Percentiles rank a stretch among this genome's conserved stretches.
Conservation (phyloP, 2,113 vertebrate genomes). For the Ariopsis seemanni region DNA sequence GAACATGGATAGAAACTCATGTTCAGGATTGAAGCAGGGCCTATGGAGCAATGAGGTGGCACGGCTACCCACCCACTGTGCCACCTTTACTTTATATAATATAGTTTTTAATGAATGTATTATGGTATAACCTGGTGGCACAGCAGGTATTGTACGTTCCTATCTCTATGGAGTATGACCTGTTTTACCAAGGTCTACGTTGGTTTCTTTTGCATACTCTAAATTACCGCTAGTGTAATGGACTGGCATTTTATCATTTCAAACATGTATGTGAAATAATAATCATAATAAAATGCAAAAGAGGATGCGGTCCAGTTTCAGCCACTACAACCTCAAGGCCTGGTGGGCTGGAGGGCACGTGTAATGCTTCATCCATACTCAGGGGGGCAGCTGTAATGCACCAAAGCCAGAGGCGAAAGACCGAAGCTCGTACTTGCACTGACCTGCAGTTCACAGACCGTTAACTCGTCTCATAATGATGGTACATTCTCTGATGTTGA, state of each 20-base stretch:
- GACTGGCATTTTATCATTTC: too few species aligned
- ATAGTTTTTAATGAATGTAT: neutral
- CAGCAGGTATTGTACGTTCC: neutral
- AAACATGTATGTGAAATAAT: neutral
- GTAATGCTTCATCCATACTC: slow-evolving; percentile 23
- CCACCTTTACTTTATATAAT: neutral
- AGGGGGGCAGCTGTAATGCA: slow-evolving; percentile 34
- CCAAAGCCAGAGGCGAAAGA: neutral
- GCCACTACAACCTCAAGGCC: neutral
- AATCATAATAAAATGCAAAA: neutral
- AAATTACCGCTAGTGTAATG: too few species aligned
- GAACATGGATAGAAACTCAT: neutral
- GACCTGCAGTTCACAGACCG: neutral
- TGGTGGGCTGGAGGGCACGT: neutral
- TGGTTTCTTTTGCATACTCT: too few species aligned
- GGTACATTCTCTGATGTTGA: slow-evolving; percentile 29
- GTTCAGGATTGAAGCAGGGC: neutral
- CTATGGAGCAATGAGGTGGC: neutral
- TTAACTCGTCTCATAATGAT: slow-evolving; percentile 18
- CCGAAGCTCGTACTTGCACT: neutral
- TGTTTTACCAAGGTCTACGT: too few species aligned
- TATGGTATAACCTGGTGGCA: neutral
- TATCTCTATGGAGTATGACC: neutral
- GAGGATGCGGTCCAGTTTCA: neutral
- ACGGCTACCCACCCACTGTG: neutral